Evolutionary conservation across 2,888 invertebrate species (phyloP), one percentile per base, ranked within the genome.

Genomic region (Ennomos erosarius): DNA sequence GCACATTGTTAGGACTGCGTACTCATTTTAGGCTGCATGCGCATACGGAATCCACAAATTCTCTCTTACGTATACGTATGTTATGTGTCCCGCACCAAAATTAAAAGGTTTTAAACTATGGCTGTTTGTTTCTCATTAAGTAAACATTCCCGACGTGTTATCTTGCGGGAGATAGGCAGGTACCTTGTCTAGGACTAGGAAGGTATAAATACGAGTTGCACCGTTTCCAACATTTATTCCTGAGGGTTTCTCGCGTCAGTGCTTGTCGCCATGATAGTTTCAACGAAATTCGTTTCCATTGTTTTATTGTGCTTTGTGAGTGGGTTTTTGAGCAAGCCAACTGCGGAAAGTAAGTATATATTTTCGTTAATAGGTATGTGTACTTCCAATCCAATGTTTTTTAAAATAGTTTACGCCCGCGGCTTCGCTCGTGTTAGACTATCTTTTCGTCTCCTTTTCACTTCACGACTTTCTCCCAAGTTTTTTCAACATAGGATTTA

Each of bases 101-200:
- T 84, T 78, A 81, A 80, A 84, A 76, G 76, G 64, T 73, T 79
- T 73, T 70, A 71, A 62, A 73, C 69, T 73, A 71, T 69, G 73
- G 81, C 81, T 78, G 79, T 82, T 81, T 78, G 75, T 81, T 71
- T 59, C 83, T 85, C 89, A 87, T 90, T 88, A 91, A 69, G 84
- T 84, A 90, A 91, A 92, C 89, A 91, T 92, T 91, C 86, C 88
- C 85, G 76, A 76, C 74, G 67, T 62, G 66, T 68, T 91, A 92
- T 91, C 92, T 88, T 70, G 10, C 46, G 55, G 48, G 66, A 86
- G 90, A 91, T 91, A 90, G 82, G 81, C 74, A 71, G 77, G 74
- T 79, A 81, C 77, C 71, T 75, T 62, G 64, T 54, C 57, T 53
- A 67, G 74, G 71, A 75, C 57, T 53, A 67, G 74, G 71, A 75